Percentiles rank a stretch among this genome's conserved stretches.
Conservation (phyloP, 2,888 invertebrate species). For the Apotomis turbidana region DNA sequence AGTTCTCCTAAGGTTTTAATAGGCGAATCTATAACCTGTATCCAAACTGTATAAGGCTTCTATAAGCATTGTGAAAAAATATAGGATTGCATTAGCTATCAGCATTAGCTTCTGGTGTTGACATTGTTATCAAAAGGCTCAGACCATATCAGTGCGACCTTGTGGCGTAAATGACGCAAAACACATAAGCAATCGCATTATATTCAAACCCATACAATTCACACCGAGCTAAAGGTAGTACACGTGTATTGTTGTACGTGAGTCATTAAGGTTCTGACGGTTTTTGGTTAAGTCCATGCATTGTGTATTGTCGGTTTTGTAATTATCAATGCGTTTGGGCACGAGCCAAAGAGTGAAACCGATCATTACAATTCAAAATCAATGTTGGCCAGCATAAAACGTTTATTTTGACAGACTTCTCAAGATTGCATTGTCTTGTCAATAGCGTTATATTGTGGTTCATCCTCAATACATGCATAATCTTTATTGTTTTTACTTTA, state of each 20-base stretch:
- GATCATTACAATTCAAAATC: conserved; percentile 50
- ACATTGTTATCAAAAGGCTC: conserved; percentile 41
- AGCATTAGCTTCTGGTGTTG: conserved; percentile 39
- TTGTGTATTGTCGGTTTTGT: conserved; percentile 71
- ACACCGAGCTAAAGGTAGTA: conserved; percentile 60
- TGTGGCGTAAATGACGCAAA: conserved; percentile 37
- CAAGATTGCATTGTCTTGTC: conserved; percentile 28
- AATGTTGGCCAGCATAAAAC: conserved; percentile 42
- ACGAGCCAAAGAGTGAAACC: conserved; percentile 66
- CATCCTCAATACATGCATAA: conserved; percentile 29
- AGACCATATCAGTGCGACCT: conserved; percentile 35
- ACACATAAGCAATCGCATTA: conserved; percentile 39
- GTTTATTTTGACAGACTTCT: conserved; percentile 42
- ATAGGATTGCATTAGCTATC: conserved; percentile 16
- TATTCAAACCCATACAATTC: conserved; percentile 42
- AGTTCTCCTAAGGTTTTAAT: background rate
- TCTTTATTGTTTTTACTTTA: conserved; percentile 14
- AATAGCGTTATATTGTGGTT: conserved; percentile 7
- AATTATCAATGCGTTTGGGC: conserved; percentile 65
- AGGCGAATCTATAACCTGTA: background rate
- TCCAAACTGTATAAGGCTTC: background rate
- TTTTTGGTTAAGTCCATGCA: conserved; percentile 80
- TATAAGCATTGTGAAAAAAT: conserved; percentile 22
- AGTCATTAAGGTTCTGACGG: conserved; percentile 72
- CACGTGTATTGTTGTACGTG: conserved; percentile 81